Conservation (phyloP, 2,113 vertebrate species). For the Aphelocoma coerulescens region DNA sequence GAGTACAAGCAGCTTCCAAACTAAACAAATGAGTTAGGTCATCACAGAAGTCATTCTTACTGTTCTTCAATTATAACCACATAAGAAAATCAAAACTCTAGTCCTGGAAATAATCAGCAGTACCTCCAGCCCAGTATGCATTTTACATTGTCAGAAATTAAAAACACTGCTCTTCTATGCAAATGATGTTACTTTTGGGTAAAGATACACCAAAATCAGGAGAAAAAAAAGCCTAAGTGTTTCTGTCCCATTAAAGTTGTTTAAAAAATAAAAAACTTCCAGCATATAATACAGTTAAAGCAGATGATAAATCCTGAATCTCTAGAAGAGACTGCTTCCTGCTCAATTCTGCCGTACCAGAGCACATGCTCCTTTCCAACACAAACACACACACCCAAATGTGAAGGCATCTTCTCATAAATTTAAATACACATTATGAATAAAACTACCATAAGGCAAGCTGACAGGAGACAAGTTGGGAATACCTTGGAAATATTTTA, state of each 20-base stretch:
- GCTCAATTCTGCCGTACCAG: background rate
- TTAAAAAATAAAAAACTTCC: background rate
- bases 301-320: background rate
- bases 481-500: constrained; percentile 6
- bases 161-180: background rate
- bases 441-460: background rate
- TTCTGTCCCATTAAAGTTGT: background rate
- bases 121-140: background rate
- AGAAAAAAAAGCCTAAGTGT: background rate
- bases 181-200: background rate
- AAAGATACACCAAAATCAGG: background rate
- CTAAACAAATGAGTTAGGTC: background rate
- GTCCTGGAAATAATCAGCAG: background rate
- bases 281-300: background rate
- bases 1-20: background rate
- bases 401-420: background rate
- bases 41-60: background rate
- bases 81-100: background rate
- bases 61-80: background rate
- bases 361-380: background rate
- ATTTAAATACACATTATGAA: background rate
- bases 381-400: background rate
- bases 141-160: background rate
- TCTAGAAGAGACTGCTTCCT: background rate
- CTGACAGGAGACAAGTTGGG: background rate